Percentiles rank a stretch among this genome's conserved stretches.
Evolutionary conservation across 1,140 invertebrate species (phyloP).

Genomic region (Eciton burchellii): DNA sequence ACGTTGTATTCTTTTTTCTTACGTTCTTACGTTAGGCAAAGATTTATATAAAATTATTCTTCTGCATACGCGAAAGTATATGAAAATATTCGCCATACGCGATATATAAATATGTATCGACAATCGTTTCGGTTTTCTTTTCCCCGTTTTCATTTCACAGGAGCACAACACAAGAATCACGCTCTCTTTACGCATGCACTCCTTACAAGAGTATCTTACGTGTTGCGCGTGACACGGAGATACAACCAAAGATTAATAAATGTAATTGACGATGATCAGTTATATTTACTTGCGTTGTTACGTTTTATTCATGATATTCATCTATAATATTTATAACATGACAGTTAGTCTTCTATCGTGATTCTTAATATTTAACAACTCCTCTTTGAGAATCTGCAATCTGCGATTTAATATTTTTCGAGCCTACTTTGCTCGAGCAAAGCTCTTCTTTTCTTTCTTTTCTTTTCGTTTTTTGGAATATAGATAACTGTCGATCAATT

Average conservation of each 20-base stretch:
- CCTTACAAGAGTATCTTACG: too few species aligned
- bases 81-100: neutral
- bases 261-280: neutral
- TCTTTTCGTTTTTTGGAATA: neutral
- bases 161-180: neutral
- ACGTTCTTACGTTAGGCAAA: neutral
- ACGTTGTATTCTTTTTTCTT: neutral
- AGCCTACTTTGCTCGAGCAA: too few species aligned
- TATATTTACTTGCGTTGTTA: constrained; percentile 6
- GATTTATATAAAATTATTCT: constrained; percentile 9
- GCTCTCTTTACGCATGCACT: neutral
- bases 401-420: neutral
- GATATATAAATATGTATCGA: neutral
- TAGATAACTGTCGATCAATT: constrained; percentile 10
- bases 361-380: neutral
- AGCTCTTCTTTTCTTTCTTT: constrained; percentile 5
- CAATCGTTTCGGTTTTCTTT: neutral
- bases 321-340: neutral
- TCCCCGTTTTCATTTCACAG: neutral
- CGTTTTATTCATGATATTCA: constrained; percentile 3
- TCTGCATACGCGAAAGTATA: neutral
- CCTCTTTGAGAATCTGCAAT: neutral
- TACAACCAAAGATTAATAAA: constrained; percentile 53
- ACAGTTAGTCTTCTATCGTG: neutral
- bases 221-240: constrained; percentile 3